These are phyloP conservation scores for Spheniscus mendiculus DNA, from an alignment of 2,113 vertebrate genomes.

Conservation along the genomic window DNA sequence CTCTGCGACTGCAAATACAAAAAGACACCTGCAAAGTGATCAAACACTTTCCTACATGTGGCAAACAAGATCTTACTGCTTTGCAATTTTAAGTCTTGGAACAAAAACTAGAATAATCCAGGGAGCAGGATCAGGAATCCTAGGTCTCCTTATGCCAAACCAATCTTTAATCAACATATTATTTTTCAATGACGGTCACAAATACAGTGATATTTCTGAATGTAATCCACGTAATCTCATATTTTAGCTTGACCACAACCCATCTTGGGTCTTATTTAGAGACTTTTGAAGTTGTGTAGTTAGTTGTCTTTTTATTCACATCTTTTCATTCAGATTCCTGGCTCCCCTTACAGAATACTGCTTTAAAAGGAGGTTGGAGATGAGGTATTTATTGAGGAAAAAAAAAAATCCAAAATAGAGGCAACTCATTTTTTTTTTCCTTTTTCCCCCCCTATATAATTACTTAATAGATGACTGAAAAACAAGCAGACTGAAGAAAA, in stretches of 20 bases:
- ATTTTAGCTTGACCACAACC: not conserved
- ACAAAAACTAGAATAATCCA: not conserved
- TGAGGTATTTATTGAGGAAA: not conserved
- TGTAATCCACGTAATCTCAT: not conserved
- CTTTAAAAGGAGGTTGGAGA: not conserved
- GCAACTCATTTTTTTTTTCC: not conserved
- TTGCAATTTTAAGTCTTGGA: not conserved
- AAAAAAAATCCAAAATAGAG: not conserved
- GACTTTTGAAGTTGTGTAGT: not conserved
- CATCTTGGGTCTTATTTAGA: not conserved
- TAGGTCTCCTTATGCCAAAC: not conserved
- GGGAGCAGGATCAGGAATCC: not conserved
- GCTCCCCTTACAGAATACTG: not conserved
- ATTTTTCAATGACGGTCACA: not conserved
- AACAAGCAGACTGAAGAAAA: fast-evolving
- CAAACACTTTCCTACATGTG: not conserved
- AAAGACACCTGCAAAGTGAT: not conserved
- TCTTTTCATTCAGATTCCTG: not conserved
- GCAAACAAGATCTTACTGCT: not conserved
- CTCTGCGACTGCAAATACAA: not conserved
- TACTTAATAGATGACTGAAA: not conserved
- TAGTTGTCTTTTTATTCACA: not conserved
- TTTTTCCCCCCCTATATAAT: not conserved
- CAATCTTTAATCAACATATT: not conserved
- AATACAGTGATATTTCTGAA: not conserved